Base-by-base conservation (phyloP, 2,888 invertebrate genomes). In the Meiosimyza platycephala region DNA sequence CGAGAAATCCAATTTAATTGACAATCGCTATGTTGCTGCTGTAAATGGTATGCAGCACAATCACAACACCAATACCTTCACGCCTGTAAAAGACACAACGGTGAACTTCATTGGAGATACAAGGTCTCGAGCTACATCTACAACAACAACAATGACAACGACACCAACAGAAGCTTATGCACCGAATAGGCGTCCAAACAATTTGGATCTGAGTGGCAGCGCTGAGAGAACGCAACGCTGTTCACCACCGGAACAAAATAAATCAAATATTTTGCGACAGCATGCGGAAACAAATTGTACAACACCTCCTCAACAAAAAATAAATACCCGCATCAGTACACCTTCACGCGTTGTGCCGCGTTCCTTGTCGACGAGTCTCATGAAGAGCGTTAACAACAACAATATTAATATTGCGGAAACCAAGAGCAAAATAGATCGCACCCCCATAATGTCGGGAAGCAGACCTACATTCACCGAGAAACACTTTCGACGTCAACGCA, bases 401-500 rank as follows among this genome's bases (percentile, higher is more conserved):
- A 75, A 81, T 74, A 64, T 69, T 55, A 76, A 52, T 62, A 76
- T 76, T 59, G 67, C 48, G 15, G 75, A 77, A 62, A 66, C 71
- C 16, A 78, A 74, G 72, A 76, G 76, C 47, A 75, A 76, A 54
- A 75, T 77, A 55, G 13, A 57, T n/a, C 48, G 48, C 15, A 63
- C 54, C 13, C 48, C 55, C 18, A 48, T 66, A 12, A 69, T 67
- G 12, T 55, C 12, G 13, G 65, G 69, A 28, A 16, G 12, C 9
- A 22, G 51, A 13, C 69, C 73, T 4, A 57, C 51, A 28, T 63
- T 59, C 28, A 68, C 63, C 18, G 78, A 78, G 11, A 84, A 84
- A 52, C 84, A 85, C 73, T 82, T 88, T 73, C 83, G 85, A 1
- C 87, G 93, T 0, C 93, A 93, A 81, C 91, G 91, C 72, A 93